phyloP scores from a whole-genome alignment of 1,140 invertebrate species.

The Sycobia sp. region DNA sequence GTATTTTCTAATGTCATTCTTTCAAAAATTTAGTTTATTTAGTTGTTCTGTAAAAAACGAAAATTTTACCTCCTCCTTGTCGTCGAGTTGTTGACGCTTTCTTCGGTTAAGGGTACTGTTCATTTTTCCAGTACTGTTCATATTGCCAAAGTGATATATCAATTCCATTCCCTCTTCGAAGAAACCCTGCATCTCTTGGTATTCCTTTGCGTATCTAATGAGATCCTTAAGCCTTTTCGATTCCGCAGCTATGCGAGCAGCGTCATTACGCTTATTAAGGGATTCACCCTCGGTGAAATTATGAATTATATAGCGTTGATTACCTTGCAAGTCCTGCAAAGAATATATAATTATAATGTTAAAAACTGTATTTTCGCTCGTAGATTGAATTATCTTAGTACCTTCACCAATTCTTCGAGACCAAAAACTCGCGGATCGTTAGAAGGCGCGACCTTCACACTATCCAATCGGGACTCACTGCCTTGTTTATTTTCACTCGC shows the following conservation, averaged over 20 bases:
- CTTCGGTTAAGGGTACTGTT: slow-evolving; percentile 39
- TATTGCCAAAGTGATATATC: slow-evolving; percentile 54
- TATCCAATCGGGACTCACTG: slow-evolving; percentile 44
- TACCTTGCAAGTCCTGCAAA: slow-evolving; percentile 48
- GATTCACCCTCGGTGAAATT: slow-evolving; percentile 57
- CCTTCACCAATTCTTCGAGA: slow-evolving; percentile 48
- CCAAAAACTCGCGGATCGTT: slow-evolving; percentile 44
- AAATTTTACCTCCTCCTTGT: slow-evolving; percentile 44
- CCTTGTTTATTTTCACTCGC: slow-evolving; percentile 17
- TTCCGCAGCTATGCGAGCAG: slow-evolving; percentile 42
- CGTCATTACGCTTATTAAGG: slow-evolving; percentile 52
- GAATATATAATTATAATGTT: no score
- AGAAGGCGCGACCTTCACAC: slow-evolving; percentile 40
- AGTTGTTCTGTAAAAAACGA: no score
- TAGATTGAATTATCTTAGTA: no score
- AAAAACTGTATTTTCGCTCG: no score
- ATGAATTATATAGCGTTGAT: slow-evolving; percentile 47
- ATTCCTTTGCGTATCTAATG: slow-evolving; percentile 52
- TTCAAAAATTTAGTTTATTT: no score
- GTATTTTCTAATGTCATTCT: no score
- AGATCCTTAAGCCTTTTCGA: slow-evolving; percentile 49
- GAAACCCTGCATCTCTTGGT: slow-evolving; percentile 56
- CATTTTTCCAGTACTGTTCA: slow-evolving; percentile 31
- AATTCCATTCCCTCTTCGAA: slow-evolving; percentile 58
- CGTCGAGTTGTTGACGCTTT: slow-evolving; percentile 49